These are phyloP conservation scores for Hippopotamus amphibius DNA, from an alignment of 2,113 vertebrate genomes.

Conservation along the genomic window DNA sequence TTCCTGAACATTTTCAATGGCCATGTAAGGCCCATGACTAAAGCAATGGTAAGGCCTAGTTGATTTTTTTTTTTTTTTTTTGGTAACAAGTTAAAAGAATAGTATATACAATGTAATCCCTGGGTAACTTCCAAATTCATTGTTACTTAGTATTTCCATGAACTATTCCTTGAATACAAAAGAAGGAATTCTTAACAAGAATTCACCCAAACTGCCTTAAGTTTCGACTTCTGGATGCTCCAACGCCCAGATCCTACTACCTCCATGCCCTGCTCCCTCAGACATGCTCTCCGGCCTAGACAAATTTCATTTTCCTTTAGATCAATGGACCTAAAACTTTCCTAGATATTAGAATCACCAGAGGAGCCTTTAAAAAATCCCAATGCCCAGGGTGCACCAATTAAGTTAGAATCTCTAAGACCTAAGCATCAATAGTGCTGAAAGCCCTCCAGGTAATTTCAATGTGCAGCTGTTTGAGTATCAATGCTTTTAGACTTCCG, in stretches of 20 bases:
- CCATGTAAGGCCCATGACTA: neutral
- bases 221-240: neutral
- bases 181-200: constrained; percentile 17
- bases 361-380: neutral
- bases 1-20: constrained; percentile 56
- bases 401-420: constrained; percentile 31
- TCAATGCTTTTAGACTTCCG: neutral
- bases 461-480: neutral
- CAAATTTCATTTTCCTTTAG: constrained; percentile 35
- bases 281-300: neutral
- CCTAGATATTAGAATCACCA: neutral
- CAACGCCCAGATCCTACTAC: neutral
- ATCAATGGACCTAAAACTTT: constrained; percentile 1
- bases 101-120: neutral
- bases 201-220: neutral
- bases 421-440: neutral
- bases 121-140: neutral
- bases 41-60: neutral
- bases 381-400: neutral
- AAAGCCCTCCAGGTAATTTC: neutral
- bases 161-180: neutral
- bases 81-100: constrained; percentile 6
- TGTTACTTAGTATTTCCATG: constrained; percentile 9
- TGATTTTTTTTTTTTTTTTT: neutral
- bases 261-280: neutral